phyloP scores from a whole-genome alignment of 1,140 invertebrate species.

The Drosophila carrolli region DNA sequence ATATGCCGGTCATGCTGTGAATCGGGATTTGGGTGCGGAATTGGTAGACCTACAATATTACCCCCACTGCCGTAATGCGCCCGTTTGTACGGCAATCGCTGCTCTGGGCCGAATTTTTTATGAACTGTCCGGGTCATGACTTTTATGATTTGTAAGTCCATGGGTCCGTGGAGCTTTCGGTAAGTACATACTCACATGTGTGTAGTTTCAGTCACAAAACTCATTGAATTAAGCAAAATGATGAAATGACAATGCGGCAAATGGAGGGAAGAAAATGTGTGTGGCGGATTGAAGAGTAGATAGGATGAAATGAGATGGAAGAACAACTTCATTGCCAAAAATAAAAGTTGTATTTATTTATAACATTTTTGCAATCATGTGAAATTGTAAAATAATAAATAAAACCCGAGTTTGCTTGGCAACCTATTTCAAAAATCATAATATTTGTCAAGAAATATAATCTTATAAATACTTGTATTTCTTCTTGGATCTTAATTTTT shows the following conservation, averaged over 20 bases:
- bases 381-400: too few relatives aligned
- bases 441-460: too few relatives aligned
- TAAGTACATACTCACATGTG: constrained; percentile 52
- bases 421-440: too few relatives aligned
- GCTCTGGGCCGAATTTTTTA: constrained; percentile 75
- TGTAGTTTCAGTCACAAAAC: constrained; percentile 61
- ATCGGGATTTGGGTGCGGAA: constrained; percentile 43
- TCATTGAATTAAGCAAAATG: constrained; percentile 74
- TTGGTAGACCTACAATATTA: background rate
- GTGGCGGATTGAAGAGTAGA: background rate
- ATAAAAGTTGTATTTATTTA: background rate
- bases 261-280: constrained; percentile 1
- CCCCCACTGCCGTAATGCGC: constrained; percentile 56
- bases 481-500: background rate
- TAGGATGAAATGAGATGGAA: constrained; percentile 12
- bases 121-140: constrained; percentile 72
- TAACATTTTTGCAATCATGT: too few relatives aligned
- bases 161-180: constrained; percentile 20
- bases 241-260: constrained; percentile 62
- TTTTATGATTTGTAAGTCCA: constrained; percentile 75
- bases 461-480: background rate
- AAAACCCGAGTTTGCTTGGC: too few relatives aligned
- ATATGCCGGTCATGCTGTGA: constrained; percentile 72
- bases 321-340: background rate
- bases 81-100: constrained; percentile 78